phyloP scores from a whole-genome alignment of 2,888 invertebrate genomes.

The Masnerella sp. region DNA sequence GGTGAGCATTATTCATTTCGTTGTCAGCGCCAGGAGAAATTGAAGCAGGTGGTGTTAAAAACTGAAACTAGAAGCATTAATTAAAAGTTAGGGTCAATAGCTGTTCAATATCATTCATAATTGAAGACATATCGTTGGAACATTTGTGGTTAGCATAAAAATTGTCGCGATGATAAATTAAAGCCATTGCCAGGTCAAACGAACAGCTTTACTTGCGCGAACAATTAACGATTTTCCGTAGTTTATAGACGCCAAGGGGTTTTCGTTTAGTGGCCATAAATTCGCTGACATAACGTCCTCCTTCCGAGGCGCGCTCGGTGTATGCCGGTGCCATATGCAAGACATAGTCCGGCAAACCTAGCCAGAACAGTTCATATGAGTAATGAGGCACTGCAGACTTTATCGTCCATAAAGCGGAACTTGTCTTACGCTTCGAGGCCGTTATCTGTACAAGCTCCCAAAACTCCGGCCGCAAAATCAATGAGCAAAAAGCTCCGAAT shows the following conservation, averaged over 20 bases:
- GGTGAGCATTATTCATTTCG: no score
- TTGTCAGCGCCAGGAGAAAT: no score
- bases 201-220: slow-evolving; percentile 68
- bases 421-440: slow-evolving; percentile 42
- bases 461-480: slow-evolving; percentile 14
- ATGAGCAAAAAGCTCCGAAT: slow-evolving; percentile 18
- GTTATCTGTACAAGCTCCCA: slow-evolving; percentile 27
- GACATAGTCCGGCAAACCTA: slow-evolving; percentile 40
- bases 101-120: slow-evolving; percentile 41
- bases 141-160: slow-evolving; percentile 57
- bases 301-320: slow-evolving; percentile 53
- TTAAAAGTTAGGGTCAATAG: slow-evolving; percentile 19
- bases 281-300: slow-evolving; percentile 63
- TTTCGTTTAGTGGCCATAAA: slow-evolving; percentile 72
- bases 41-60: no score
- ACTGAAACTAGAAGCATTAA: no score
- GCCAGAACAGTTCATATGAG: slow-evolving; percentile 55
- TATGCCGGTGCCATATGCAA: slow-evolving; percentile 51
- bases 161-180: slow-evolving; percentile 67
- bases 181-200: slow-evolving; percentile 70
- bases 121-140: slow-evolving; percentile 32
- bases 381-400: slow-evolving; percentile 57
- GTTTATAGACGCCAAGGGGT: slow-evolving; percentile 70
- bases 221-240: slow-evolving; percentile 75
- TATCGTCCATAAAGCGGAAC: slow-evolving; percentile 60